Evolutionary conservation across 2,888 invertebrate genomes (phyloP).

Genomic region (Drosophila mulleri): DNA sequence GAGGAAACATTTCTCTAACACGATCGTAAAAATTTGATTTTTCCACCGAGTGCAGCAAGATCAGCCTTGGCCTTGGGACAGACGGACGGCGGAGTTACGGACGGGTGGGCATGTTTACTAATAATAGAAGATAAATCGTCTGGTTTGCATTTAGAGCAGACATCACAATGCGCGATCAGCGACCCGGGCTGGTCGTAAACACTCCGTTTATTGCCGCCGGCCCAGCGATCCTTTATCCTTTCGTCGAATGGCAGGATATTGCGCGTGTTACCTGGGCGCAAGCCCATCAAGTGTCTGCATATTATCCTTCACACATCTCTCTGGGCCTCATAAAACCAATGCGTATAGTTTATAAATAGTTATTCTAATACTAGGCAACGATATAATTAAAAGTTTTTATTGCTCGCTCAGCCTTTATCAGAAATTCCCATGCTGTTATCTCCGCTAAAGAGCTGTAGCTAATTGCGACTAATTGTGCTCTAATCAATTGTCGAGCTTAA

Average conservation of each 20-base stretch:
- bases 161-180: constrained; percentile 73
- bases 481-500: constrained; percentile 52
- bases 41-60: constrained; percentile 56
- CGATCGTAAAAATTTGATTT: constrained; percentile 77
- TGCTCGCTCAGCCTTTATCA: not conserved
- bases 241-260: constrained; percentile 49
- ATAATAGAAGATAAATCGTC: constrained; percentile 79
- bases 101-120: constrained; percentile 67
- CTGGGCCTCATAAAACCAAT: constrained; percentile 63
- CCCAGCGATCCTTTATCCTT: constrained; percentile 64
- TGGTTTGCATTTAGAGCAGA: constrained; percentile 82
- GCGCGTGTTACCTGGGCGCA: constrained; percentile 49
- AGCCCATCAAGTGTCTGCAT: constrained; percentile 40
- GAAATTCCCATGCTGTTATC: constrained; percentile 1
- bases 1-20: constrained; percentile 29
- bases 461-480: constrained; percentile 68
- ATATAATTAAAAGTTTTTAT: constrained; percentile 59
- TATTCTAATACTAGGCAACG: constrained; percentile 17
- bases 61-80: constrained; percentile 76
- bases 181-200: constrained; percentile 62
- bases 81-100: constrained; percentile 3
- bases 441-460: constrained; percentile 39
- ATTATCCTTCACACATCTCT: constrained; percentile 40
- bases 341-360: constrained; percentile 3
- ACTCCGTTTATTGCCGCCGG: constrained; percentile 46